Evolutionary conservation across 2,888 invertebrate genomes (phyloP).

Genomic region (Lottia gigantea): DNA sequence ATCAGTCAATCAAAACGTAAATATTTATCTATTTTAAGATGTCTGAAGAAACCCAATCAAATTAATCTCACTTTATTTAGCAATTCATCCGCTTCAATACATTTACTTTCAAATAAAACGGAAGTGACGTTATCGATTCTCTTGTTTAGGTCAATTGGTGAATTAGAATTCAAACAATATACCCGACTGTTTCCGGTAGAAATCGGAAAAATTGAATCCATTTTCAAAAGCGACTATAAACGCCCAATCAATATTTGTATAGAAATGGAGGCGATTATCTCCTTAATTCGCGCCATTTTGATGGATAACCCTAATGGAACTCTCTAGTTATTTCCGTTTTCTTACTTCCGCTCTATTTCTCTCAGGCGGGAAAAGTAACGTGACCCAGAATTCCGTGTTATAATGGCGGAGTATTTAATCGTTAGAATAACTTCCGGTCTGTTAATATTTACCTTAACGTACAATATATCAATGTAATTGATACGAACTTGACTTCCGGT

Average conservation of each 20-base stretch:
- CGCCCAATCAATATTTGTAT: background rate
- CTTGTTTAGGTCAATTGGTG: slow-evolving; percentile 10
- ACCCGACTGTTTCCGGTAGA: background rate
- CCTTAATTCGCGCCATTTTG: slow-evolving; percentile 10
- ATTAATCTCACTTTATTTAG: slow-evolving; percentile 20
- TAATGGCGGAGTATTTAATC: slow-evolving; percentile 16
- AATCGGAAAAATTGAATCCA: background rate
- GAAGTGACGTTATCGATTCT: slow-evolving; percentile 8
- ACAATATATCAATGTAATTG: slow-evolving; percentile 26
- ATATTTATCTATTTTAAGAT: slow-evolving; percentile 21
- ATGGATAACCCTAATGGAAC: slow-evolving; percentile 43
- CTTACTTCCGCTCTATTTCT: slow-evolving; percentile 35
- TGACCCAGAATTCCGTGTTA: slow-evolving; percentile 26
- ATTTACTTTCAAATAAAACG: background rate
- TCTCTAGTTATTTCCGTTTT: slow-evolving; percentile 47
- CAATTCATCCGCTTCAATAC: slow-evolving; percentile 18
- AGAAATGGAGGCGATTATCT: slow-evolving; percentile 7
- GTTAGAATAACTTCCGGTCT: slow-evolving; percentile 20
- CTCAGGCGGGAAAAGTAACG: slow-evolving; percentile 23
- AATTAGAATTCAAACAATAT: slow-evolving; percentile 10
- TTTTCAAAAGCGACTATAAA: background rate
- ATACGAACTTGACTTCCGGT: slow-evolving; percentile 13
- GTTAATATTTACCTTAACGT: slow-evolving; percentile 25
- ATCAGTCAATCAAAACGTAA: slow-evolving; percentile 26
- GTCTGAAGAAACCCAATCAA: slow-evolving; percentile 16